These are phyloP conservation scores for Aleiodes sp. DNA, from an alignment of 1,140 invertebrate species.

Conservation along the genomic window DNA sequence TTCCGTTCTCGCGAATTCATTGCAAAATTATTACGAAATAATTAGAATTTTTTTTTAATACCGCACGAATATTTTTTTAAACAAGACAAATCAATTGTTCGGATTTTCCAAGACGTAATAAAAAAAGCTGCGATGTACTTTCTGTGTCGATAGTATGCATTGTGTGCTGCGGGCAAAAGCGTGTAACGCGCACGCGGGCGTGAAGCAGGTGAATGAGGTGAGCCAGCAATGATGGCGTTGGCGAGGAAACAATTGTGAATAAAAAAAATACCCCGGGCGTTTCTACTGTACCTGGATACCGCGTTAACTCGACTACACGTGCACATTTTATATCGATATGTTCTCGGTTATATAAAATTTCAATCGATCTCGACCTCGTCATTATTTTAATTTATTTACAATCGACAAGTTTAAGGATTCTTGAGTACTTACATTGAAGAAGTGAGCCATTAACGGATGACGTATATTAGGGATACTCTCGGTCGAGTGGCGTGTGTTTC, in stretches of 20 bases:
- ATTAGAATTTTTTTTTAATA: too few species aligned
- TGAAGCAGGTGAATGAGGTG: conserved; percentile 23
- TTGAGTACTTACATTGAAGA: conserved; percentile 4
- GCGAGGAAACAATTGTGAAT: neutral
- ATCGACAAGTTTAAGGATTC: conserved; percentile 3
- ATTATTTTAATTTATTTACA: too few species aligned
- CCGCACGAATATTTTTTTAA: too few species aligned
- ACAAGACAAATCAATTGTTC: neutral
- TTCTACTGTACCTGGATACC: neutral
- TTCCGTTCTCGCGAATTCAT: too few species aligned
- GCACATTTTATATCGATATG: neutral
- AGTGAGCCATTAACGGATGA: conserved; percentile 62
- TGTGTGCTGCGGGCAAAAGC: neutral
- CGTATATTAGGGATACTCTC: conserved; percentile 67
- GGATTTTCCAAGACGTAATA: neutral
- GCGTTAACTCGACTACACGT: conserved; percentile 22
- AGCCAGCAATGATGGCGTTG: conserved; percentile 14
- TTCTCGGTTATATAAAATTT: too few species aligned
- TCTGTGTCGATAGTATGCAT: neutral
- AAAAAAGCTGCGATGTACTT: too few species aligned
- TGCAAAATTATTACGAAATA: too few species aligned
- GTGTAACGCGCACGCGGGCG: conserved; percentile 18
- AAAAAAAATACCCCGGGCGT: conserved; percentile 15
- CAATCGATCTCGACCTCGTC: too few species aligned
- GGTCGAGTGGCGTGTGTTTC: conserved; percentile 61